These are phyloP conservation scores for Ecdyonurus torrentis DNA, from an alignment of 2,888 invertebrate genomes.

Conservation along the genomic window DNA sequence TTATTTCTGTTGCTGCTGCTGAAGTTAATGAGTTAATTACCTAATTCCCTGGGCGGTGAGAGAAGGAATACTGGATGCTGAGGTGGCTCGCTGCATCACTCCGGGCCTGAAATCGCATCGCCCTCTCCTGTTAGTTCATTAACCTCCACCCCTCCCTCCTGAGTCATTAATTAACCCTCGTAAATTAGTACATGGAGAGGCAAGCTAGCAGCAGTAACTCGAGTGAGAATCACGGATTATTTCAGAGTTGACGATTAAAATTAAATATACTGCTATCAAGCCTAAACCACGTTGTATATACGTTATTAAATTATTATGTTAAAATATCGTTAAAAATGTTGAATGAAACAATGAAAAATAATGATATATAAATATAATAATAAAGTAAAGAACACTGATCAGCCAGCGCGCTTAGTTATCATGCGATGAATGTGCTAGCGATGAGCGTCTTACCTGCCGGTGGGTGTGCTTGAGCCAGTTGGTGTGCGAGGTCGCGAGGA, in stretches of 20 bases:
- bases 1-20: not conserved
- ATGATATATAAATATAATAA: not conserved
- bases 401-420: too few species aligned
- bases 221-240: too few species aligned
- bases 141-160: slow-evolving; percentile 24
- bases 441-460: slow-evolving; percentile 18
- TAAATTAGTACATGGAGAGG: too few species aligned
- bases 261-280: too few species aligned
- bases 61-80: slow-evolving; percentile 77
- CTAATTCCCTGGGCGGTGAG: slow-evolving; percentile 57
- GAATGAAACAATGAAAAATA: not conserved
- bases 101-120: slow-evolving; percentile 19
- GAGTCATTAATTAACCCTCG: too few species aligned
- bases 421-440: too few species aligned
- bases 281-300: too few species aligned
- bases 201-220: too few species aligned
- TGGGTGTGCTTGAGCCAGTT: slow-evolving; percentile 48
- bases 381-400: too few species aligned
- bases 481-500: slow-evolving; percentile 53
- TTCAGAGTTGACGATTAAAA: too few species aligned
- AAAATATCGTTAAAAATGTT: too few species aligned
- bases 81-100: slow-evolving; percentile 9
- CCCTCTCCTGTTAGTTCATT: slow-evolving; percentile 38
- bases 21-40: slow-evolving; percentile 33
- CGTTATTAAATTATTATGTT: too few species aligned